phyloP scores from a whole-genome alignment of 2,797 vertebrate species.

The Ceryle rudis region DNA sequence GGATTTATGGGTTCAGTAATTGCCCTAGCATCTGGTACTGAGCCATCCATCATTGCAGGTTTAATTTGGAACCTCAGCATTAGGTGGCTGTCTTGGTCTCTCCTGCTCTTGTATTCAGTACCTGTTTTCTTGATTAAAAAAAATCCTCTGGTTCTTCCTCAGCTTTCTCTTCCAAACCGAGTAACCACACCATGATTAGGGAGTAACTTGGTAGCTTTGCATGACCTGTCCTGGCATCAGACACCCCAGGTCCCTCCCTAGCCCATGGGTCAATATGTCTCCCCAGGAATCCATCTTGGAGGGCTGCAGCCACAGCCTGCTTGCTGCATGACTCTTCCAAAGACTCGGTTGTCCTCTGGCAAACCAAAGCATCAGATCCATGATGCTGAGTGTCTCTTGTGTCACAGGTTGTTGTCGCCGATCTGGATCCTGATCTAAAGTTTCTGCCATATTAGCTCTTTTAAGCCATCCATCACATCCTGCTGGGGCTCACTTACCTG shows the following conservation, averaged over 20 bases:
- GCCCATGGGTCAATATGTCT: background rate
- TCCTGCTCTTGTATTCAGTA: background rate
- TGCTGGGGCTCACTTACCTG: background rate
- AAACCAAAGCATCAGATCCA: background rate
- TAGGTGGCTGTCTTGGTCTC: background rate
- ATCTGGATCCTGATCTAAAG: background rate
- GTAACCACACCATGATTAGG: background rate
- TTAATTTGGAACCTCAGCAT: background rate
- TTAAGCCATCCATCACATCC: background rate
- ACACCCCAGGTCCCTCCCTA: background rate
- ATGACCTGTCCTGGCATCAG: background rate
- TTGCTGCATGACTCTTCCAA: background rate
- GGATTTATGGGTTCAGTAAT: background rate
- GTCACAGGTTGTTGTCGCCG: background rate
- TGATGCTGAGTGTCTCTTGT: background rate
- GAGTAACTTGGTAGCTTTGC: background rate
- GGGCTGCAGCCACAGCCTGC: background rate
- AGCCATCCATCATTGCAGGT: background rate
- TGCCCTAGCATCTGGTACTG: background rate
- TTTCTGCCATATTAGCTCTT: background rate
- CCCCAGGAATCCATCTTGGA: background rate
- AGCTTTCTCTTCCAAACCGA: background rate
- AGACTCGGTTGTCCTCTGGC: background rate
- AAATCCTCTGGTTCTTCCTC: background rate
- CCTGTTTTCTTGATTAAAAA: background rate